A percentile compares a stretch with the other conserved stretches of the same genome.
Conservation (phyloP, 1,140 invertebrate species). For the Drosophila nigromelanica region DNA sequence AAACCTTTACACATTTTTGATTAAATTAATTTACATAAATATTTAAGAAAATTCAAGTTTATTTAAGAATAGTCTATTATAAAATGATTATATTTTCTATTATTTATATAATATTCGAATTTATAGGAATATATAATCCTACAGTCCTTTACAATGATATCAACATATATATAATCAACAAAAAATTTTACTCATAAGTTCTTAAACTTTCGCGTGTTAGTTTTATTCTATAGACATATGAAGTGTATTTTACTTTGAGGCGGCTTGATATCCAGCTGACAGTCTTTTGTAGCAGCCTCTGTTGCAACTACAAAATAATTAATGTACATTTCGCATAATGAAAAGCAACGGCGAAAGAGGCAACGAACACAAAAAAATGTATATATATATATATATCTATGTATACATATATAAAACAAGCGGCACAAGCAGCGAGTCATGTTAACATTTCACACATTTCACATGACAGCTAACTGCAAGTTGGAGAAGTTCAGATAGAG, state of each 20-base stretch:
- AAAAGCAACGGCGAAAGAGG: constrained; percentile 55
- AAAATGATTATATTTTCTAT: too few species aligned
- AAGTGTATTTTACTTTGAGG: not conserved
- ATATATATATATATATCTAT: too few species aligned
- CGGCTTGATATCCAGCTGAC: constrained; percentile 19
- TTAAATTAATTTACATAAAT: constrained; percentile 1
- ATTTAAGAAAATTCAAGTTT: not conserved
- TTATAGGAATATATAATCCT: too few species aligned
- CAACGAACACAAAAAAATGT: constrained; percentile 17
- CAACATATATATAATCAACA: too few species aligned
- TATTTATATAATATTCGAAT: too few species aligned
- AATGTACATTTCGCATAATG: constrained; percentile 79
- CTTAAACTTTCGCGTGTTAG: not conserved
- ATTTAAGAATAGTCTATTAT: too few species aligned
- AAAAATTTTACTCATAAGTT: not conserved
- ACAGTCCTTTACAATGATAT: too few species aligned
- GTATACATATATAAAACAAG: constrained; percentile 8
- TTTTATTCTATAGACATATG: not conserved
- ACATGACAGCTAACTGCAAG: constrained; percentile 44
- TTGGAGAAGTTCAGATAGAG: not conserved
- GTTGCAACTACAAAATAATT: constrained; percentile 74
- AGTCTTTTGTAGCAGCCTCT: constrained; percentile 46
- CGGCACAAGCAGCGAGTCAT: constrained; percentile 25
- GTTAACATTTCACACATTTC: constrained; percentile 79
- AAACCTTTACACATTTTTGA: constrained; percentile 2